Base-by-base conservation (phyloP, 2,797 vertebrate species). In the Agapornis canus region DNA sequence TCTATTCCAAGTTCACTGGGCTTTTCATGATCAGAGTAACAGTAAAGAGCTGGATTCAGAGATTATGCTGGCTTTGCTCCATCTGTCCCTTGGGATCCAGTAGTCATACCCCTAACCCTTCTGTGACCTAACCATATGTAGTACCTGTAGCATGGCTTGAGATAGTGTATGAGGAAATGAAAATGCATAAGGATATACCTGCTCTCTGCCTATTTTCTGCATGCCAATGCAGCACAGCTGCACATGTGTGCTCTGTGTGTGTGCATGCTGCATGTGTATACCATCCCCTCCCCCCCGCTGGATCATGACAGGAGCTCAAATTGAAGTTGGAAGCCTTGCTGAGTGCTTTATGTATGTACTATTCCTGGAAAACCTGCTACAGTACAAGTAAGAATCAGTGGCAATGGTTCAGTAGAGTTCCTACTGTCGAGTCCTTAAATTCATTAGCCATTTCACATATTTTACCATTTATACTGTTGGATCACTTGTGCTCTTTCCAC, bases 41-140 rank as follows among this genome's bases (percentile, higher is more conserved):
- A 63, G 48, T 59, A 80, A 66, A 72, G 80, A 71, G n/a, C 29
- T 90, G 80, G 51, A 47, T 70, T 68, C 45, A 72, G 83, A 83
- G 73, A 77, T 92, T 77, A 71, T 57, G 59, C 43, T 88, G 76
- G 72, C 54, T 96, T 83, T 86, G 79, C 79, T 94, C 76, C 82
- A 73, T 83, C 54, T 82, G 59, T 78, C 73, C 92, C 79, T 76
- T 88, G 70, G 77, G 95, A 91, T 63, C 32, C 72, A 40, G 76
- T 27, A 66, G 84, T 65, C 69, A 48, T n/a, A 64, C 90, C 71
- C 79, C 86, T 79, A 89, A 86, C 73, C 64, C 64, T 52, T 85
- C 45, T 60, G 70, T 90, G 77, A 90, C 87, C 82, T 86, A 68
- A 76, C 64, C 80, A 48, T n/a, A 49, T 60, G 82, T 32, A 73